phyloP scores from a whole-genome alignment of 2,888 invertebrate genomes.

The Sturmia bella region DNA sequence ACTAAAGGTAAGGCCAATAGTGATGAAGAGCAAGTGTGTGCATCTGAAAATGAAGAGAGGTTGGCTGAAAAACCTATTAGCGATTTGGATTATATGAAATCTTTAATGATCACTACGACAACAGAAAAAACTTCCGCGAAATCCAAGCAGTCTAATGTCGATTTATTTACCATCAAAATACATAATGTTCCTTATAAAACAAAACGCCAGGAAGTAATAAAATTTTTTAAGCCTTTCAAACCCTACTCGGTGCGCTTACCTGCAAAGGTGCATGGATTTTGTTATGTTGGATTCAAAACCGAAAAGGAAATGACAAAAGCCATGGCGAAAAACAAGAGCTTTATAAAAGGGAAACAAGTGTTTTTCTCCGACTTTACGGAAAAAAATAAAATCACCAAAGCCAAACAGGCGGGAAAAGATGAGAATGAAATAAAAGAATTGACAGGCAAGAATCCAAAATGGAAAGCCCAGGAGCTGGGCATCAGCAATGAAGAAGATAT shows the following conservation, averaged over 20 bases:
- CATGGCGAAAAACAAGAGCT: constrained; percentile 91
- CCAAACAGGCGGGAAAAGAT: constrained; percentile 67
- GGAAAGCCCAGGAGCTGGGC: constrained; percentile 85
- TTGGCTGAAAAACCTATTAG: constrained; percentile 88
- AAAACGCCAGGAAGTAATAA: constrained; percentile 91
- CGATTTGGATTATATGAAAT: constrained; percentile 91
- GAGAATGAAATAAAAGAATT: constrained; percentile 69
- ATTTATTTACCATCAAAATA: constrained; percentile 87
- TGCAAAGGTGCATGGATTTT: constrained; percentile 90
- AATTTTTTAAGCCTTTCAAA: constrained; percentile 91
- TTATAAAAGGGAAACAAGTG: constrained; percentile 88
- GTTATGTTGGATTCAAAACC: constrained; percentile 94
- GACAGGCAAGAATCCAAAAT: constrained; percentile 80
- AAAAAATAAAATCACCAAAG: constrained; percentile 80
- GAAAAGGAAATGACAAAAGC: constrained; percentile 91
- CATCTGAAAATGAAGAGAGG: constrained; percentile 81
- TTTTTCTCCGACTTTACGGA: constrained; percentile 83
- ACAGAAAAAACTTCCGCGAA: constrained; percentile 54
- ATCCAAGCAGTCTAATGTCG: constrained; percentile 76
- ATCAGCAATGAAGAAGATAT: constrained; percentile 89
- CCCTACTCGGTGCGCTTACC: constrained; percentile 91
- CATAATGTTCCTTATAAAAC: constrained; percentile 89
- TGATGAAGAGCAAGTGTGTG: constrained; percentile 76
- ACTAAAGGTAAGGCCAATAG: constrained; percentile 77
- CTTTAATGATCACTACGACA: constrained; percentile 82